Conservation (phyloP, 2,113 vertebrate genomes). For the Percopsis transmontana region DNA sequence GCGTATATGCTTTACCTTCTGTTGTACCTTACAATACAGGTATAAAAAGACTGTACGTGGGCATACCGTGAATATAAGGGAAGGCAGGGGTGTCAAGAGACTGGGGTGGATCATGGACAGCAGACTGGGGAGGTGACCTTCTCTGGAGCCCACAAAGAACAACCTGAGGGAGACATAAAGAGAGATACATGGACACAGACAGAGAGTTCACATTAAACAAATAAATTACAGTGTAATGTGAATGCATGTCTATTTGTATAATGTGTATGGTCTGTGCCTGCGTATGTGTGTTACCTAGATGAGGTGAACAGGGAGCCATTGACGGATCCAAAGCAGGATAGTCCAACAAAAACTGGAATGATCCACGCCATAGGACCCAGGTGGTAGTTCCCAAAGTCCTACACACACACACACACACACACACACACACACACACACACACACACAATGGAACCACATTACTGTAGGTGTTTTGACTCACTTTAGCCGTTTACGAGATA, state of each 20-base stretch:
- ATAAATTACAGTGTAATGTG: not conserved
- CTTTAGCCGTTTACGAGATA: too few species aligned
- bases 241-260: not conserved
- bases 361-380: constrained; percentile 96
- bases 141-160: constrained; percentile 94
- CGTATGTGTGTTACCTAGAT: constrained; percentile 81
- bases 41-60: not conserved
- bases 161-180: constrained; percentile 76
- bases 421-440: not conserved
- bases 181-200: constrained; percentile 3
- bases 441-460: too few species aligned
- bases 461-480: too few species aligned
- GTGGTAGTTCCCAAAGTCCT: constrained; percentile 95
- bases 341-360: constrained; percentile 95
- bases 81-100: constrained; percentile 89
- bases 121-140: constrained; percentile 93
- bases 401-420: constrained; percentile 14
- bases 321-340: constrained; percentile 97
- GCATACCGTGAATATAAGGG: constrained; percentile 92
- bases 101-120: constrained; percentile 97
- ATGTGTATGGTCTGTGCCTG: not conserved
- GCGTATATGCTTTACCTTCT: not conserved
- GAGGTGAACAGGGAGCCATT: constrained; percentile 98
- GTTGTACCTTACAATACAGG: not conserved
- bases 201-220: not conserved